Percentiles rank a stretch among this genome's conserved stretches.
Evolutionary conservation across 2,797 vertebrate species (phyloP).

Genomic region (Acanthopagrus latus): DNA sequence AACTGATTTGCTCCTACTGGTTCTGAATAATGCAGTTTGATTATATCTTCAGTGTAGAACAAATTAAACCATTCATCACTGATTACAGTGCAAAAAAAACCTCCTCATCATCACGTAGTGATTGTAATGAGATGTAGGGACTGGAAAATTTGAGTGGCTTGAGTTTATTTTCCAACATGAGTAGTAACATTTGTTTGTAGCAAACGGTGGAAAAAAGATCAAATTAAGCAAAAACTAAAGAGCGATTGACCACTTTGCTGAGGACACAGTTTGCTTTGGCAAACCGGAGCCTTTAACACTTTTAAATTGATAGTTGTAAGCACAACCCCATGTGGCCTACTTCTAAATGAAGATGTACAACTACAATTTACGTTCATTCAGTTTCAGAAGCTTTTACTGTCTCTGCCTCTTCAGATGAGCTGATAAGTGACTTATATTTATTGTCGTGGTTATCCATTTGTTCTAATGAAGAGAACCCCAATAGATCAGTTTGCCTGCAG

Average conservation of each 20-base stretch:
- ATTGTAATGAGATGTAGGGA: constrained; percentile 13
- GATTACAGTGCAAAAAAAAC: neutral
- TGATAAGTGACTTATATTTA: too few species aligned
- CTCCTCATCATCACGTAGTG: neutral
- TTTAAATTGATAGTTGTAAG: neutral
- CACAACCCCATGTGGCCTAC: neutral
- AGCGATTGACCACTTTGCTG: neutral
- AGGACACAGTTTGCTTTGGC: too few species aligned
- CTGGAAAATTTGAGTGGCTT: constrained; percentile 4
- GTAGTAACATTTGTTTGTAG: constrained; percentile 30
- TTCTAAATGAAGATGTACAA: neutral
- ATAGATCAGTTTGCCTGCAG: too few species aligned
- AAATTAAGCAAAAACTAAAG: constrained; percentile 17
- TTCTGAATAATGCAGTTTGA: constrained; percentile 11
- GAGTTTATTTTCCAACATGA: constrained; percentile 19
- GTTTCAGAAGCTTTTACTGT: neutral
- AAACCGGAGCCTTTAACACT: too few species aligned
- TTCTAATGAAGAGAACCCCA: neutral
- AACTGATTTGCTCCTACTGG: neutral
- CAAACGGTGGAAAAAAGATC: constrained; percentile 8
- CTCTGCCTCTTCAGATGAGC: too few species aligned
- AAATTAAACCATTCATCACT: neutral
- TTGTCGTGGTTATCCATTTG: neutral
- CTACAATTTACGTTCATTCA: neutral
- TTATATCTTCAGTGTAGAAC: neutral